Evolutionary conservation across 2,888 invertebrate genomes (phyloP).

Genomic region (Euzetes globulus): DNA sequence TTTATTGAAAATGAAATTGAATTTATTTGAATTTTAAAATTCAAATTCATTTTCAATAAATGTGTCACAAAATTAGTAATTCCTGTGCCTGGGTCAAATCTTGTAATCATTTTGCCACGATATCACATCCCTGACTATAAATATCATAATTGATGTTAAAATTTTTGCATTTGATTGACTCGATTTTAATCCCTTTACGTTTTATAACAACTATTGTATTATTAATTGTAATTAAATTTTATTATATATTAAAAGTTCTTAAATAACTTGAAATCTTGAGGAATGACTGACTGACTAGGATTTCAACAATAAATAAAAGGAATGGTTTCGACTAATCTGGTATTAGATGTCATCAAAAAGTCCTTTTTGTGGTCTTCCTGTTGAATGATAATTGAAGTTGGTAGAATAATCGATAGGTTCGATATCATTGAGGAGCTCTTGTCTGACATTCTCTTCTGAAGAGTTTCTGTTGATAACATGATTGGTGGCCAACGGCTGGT

Average conservation of each 20-base stretch:
- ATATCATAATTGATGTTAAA: not conserved
- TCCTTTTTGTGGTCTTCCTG: conserved; percentile 65
- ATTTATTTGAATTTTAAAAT: too few species aligned
- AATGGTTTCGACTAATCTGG: not conserved
- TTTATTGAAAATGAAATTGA: too few species aligned
- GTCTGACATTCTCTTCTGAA: conserved; percentile 38
- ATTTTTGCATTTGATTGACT: not conserved
- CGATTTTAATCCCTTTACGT: not conserved
- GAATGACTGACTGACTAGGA: conserved; percentile 19
- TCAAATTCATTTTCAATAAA: too few species aligned
- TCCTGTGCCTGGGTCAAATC: too few species aligned
- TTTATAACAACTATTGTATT: not conserved
- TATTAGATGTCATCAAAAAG: conserved; percentile 71
- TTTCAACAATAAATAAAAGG: not conserved
- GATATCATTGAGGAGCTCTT: conserved; percentile 55
- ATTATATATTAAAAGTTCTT: not conserved
- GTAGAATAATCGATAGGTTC: conserved; percentile 53
- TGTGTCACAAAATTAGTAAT: too few species aligned
- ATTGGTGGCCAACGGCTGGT: not conserved
- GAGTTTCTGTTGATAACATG: not conserved
- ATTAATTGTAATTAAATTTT: not conserved
- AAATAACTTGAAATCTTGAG: not conserved
- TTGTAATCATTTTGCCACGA: too few species aligned
- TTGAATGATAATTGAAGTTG: conserved; percentile 47
- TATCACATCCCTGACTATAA: too few species aligned